Base-by-base conservation (phyloP, 2,113 vertebrate species). In the Herpetotheres cachinnans region DNA sequence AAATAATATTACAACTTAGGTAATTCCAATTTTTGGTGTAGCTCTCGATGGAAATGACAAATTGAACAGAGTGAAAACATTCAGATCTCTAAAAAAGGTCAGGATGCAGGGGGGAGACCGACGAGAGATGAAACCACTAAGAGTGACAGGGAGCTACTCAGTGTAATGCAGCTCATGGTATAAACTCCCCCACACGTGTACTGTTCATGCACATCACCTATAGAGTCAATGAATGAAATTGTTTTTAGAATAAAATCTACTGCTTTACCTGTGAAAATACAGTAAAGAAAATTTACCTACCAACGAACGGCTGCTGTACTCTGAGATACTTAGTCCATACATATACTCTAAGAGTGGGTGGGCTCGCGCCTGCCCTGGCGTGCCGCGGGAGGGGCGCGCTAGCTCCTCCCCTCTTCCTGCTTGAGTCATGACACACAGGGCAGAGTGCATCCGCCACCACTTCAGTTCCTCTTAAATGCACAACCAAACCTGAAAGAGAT, bases 401-500 rank as follows among this genome's bases (percentile, higher is more conserved):
- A 76, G 70, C 92, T 96, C 92, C 93, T 97, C 92, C 96, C 95
- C 84, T 95, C 93, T 82, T 95, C 89, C 96, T 91, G 95, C 95
- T 94, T 4, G 93, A 91, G 82, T 93, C 87, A 91, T 82, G 96
- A 95, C 74, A 93, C 32, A 91, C 62, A 91, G 93, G 96, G 96
- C 96, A 97, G 95, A 97, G 94, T 36, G 95, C 96, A 94, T 92
- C 95, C 84, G 69, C 96, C 94, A 97, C 96, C 96, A 95, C 94
- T 94, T 56, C 89, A 91, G 96, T 52, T 96, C 96, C 96, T 96
- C 96, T 96, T 93, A 97, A 82, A 96, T 96, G 96, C 96, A 96
- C 96, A 97, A 95, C 6, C 95, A 97, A 91, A 97, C 96, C 96
- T 97, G 96, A 96, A 97, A 97, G 93, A 97, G 96, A 97, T 96